Evolutionary conservation across 2,113 vertebrate species (phyloP).

Genomic region (Tor tambroides): DNA sequence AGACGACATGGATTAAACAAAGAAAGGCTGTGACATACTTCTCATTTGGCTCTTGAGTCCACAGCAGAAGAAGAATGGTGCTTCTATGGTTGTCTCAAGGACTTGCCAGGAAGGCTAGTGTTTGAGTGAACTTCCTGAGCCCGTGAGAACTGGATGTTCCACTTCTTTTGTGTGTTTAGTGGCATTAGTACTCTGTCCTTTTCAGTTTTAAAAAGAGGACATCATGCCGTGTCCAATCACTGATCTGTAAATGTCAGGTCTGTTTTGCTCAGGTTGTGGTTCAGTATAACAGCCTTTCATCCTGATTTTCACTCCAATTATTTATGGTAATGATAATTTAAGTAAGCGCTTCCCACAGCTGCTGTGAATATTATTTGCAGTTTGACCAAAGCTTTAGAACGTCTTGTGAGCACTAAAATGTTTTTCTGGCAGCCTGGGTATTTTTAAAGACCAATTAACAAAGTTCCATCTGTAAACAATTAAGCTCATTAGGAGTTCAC

Average conservation of each 20-base stretch:
- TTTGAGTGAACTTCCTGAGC: neutral
- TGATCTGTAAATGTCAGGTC: conserved; percentile 25
- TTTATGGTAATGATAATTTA: conserved; percentile 23
- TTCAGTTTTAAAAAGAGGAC: neutral
- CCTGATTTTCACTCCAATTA: neutral
- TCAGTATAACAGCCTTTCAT: neutral
- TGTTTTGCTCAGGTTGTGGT: neutral
- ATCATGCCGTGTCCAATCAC: conserved; percentile 36
- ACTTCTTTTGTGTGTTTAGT: neutral
- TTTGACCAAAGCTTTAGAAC: neutral
- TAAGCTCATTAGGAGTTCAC: too few species aligned
- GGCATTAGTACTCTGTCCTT: neutral
- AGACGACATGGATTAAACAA: neutral
- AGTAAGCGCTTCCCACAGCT: neutral
- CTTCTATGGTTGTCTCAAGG: neutral
- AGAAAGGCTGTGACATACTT: conserved; percentile 10
- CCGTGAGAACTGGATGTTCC: conserved; percentile 1
- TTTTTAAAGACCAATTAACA: too few species aligned
- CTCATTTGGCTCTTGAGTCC: conserved; percentile 40
- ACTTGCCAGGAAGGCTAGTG: neutral
- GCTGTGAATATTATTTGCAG: neutral
- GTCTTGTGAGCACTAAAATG: conserved; percentile 57
- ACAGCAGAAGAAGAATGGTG: neutral
- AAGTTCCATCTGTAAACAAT: too few species aligned
- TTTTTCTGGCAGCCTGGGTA: conserved; percentile 61